Percentiles rank a stretch among this genome's conserved stretches.
Conservation (phyloP, 2,888 invertebrate species). For the Polydrusus cervinus region DNA sequence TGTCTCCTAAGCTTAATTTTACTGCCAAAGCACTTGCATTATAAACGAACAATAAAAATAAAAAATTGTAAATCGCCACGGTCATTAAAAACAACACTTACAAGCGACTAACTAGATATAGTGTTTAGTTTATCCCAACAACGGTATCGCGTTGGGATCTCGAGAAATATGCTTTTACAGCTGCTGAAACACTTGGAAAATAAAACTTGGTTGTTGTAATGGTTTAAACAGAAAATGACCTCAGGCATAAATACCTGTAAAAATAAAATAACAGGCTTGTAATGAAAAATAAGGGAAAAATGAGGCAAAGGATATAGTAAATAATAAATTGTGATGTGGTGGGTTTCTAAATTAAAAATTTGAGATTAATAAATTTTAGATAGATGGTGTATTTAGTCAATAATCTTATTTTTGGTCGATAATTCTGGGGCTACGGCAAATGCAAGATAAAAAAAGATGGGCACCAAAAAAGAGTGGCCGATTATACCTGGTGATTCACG, state of each 20-base stretch:
- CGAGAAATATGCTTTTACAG: conserved; percentile 33
- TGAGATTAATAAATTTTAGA: too few species aligned
- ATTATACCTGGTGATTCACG: too few species aligned
- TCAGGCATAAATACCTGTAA: background rate
- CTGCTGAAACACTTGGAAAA: conserved; percentile 21
- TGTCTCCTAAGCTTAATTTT: background rate
- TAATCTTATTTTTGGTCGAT: too few species aligned
- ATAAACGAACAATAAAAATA: conserved; percentile 9
- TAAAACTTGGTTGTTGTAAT: conserved; percentile 22
- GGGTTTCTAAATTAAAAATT: too few species aligned
- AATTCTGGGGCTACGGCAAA: too few species aligned
- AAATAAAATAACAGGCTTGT: background rate
- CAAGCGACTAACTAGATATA: conserved; percentile 22
- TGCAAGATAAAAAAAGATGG: too few species aligned
- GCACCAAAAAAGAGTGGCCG: too few species aligned
- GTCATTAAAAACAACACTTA: conserved; percentile 26
- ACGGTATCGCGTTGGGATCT: conserved; percentile 35
- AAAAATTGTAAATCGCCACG: conserved; percentile 20
- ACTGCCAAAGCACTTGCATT: background rate
- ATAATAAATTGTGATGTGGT: too few species aligned
- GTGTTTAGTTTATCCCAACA: conserved; percentile 40
- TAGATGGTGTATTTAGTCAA: too few species aligned
- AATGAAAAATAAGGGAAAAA: background rate
- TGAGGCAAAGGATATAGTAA: too few species aligned
- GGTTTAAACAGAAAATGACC: conserved; percentile 1